Percentiles rank a stretch among this genome's conserved stretches.
Evolutionary conservation across 1,140 invertebrate genomes (phyloP).

Genomic region (Pseudomyrmex flavicornis): DNA sequence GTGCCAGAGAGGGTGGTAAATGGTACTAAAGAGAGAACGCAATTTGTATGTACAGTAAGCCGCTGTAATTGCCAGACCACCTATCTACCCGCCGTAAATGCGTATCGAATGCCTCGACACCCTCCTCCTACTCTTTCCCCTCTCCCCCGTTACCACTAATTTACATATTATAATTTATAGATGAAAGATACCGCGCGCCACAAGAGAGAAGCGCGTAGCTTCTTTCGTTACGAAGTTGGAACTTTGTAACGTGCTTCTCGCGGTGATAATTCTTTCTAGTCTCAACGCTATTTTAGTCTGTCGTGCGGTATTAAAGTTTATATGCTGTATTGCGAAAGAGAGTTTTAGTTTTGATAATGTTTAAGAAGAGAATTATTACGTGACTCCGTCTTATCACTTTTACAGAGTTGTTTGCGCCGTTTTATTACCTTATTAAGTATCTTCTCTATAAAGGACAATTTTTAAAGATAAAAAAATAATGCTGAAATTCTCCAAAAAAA

Average conservation of each 20-base stretch:
- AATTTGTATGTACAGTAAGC: slow-evolving; percentile 80
- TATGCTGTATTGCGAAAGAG: slow-evolving; percentile 4
- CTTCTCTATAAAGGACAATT: too few relatives aligned
- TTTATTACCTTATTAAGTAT: background rate
- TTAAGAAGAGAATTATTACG: background rate
- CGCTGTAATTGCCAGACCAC: slow-evolving; percentile 76
- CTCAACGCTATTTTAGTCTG: slow-evolving; percentile 26
- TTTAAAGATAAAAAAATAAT: too few relatives aligned
- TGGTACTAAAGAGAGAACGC: slow-evolving; percentile 65
- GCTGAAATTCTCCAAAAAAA: too few relatives aligned
- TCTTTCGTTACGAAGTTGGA: slow-evolving; percentile 16
- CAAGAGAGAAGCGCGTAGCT: slow-evolving; percentile 41
- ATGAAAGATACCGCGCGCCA: slow-evolving; percentile 64
- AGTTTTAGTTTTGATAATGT: slow-evolving; percentile 16
- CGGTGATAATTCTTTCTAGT: slow-evolving; percentile 56
- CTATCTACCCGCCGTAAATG: slow-evolving; percentile 71
- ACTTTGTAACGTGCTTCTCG: slow-evolving; percentile 42
- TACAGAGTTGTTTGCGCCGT: background rate
- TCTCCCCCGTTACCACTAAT: slow-evolving; percentile 56
- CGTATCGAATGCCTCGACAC: slow-evolving; percentile 55
- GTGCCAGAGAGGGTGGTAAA: slow-evolving; percentile 60
- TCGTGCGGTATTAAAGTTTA: slow-evolving; percentile 40
- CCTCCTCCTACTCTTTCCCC: background rate
- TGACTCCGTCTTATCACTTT: background rate
- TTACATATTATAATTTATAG: slow-evolving; percentile 81